Conservation (phyloP, 2,113 vertebrate species). For the Corvus moneduloides region DNA sequence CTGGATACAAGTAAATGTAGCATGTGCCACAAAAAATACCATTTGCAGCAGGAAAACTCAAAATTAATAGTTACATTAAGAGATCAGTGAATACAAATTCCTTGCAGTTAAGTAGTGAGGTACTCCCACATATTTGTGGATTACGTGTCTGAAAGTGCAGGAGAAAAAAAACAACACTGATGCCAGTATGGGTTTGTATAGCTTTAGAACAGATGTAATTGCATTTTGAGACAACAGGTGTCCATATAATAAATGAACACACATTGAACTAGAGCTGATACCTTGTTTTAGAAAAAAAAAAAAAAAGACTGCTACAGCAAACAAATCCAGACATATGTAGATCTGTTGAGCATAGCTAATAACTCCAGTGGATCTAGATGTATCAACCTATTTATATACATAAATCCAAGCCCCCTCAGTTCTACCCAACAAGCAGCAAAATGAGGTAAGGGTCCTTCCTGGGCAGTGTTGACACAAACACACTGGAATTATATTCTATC, state of each 20-base stretch:
- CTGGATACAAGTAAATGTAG: not conserved
- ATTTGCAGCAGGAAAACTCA: not conserved
- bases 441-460: not conserved
- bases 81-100: not conserved
- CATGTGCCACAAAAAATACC: not conserved
- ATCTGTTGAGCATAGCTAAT: not conserved
- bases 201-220: not conserved
- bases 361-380: not conserved
- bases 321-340: not conserved
- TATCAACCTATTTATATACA: not conserved
- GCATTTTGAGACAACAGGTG: not conserved
- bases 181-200: not conserved
- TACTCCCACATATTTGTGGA: not conserved
- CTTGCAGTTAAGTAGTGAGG: not conserved
- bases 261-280: not conserved
- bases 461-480: not conserved
- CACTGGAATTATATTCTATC: not conserved
- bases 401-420: not conserved
- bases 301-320: not conserved
- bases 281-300: not conserved
- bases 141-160: not conserved
- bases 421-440: not conserved
- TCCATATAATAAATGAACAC: not conserved
- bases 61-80: not conserved
- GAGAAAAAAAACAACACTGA: not conserved